These are phyloP conservation scores for Agriopis leucophaearia DNA, from an alignment of 2,888 invertebrate genomes.

Conservation along the genomic window DNA sequence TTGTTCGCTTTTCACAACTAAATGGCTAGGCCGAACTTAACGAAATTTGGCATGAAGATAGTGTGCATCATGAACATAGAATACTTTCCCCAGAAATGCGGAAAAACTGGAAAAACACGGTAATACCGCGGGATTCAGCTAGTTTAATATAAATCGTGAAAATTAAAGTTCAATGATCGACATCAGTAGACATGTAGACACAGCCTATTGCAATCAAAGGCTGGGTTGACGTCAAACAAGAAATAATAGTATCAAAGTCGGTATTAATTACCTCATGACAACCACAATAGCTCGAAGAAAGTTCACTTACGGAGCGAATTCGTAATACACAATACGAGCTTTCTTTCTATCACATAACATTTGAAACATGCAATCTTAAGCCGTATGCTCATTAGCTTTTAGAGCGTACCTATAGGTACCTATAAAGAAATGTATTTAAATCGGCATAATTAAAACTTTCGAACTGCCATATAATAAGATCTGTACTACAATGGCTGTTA, in stretches of 20 bases:
- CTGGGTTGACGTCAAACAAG: constrained; percentile 34
- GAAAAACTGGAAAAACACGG: no score
- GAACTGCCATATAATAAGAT: constrained; percentile 60
- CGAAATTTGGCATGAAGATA: no score
- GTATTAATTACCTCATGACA: constrained; percentile 69
- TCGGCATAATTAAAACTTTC: constrained; percentile 77
- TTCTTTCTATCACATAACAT: constrained; percentile 51
- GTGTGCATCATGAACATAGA: no score
- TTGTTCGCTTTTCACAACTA: no score
- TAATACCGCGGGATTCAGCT: no score
- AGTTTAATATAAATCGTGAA: no score
- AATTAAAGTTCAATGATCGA: no score
- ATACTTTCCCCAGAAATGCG: no score
- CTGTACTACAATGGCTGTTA: constrained; percentile 49
- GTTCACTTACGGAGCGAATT: constrained; percentile 68
- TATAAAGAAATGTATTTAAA: constrained; percentile 49
- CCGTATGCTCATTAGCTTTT: constrained; percentile 39
- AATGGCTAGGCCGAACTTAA: no score
- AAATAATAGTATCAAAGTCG: constrained; percentile 35
- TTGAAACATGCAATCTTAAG: constrained; percentile 33
- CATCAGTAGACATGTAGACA: neutral
- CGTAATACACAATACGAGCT: constrained; percentile 65
- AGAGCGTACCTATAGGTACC: constrained; percentile 17
- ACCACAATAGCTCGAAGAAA: constrained; percentile 73
- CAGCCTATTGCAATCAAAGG: constrained; percentile 35